Base-by-base conservation (phyloP, 2,797 vertebrate species). In the Schizothorax lantsangensis region DNA sequence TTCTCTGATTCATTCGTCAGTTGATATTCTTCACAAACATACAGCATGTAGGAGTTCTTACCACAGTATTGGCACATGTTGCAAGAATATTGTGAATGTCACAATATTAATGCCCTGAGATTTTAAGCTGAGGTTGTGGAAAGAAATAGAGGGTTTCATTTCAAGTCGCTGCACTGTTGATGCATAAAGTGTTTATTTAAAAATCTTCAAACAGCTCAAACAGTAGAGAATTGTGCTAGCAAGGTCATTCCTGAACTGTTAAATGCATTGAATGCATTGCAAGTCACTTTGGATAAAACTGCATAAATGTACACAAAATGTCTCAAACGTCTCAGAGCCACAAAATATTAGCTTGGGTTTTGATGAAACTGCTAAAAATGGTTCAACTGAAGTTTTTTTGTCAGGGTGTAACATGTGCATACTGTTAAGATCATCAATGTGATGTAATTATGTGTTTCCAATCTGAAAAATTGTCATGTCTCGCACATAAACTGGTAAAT, bases 71-170 rank as follows among this genome's bases (percentile, higher is more conserved):
- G 17, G 62, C 62, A 81, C 75, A 72, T 87, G 81, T 87, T 88
- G 71, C 38, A 82, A 49, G 47, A 81, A 88, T 85, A 88, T 85
- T 88, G 83, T 68, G 64, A 54, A 14, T 26, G 40, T 64, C 64
- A 86, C 85, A 83, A 86, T 86, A 82, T 86, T 57, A 52, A 68
- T 77, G 23, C 80, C 64, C 62, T 78, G 74, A n/a, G 64, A 69
- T 33, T 68, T 83, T 71, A 75, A 87, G 66, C 77, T 86, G 38
- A 72, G 64, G 84, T 79, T 85, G 75, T 79, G n/a, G 4, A 40
- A 45, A 80, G 57, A 80, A 47, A 68, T 10, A 38, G 12, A 77
- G 15, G 6, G 30, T 69, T 81, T 81, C 0, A 59, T 40, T 59
- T 78, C 2, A 54, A n/a, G 33, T 57, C 0, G 6, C 33, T 78